Conservation (phyloP, 2,797 vertebrate genomes). For the Myotis pilosus region DNA sequence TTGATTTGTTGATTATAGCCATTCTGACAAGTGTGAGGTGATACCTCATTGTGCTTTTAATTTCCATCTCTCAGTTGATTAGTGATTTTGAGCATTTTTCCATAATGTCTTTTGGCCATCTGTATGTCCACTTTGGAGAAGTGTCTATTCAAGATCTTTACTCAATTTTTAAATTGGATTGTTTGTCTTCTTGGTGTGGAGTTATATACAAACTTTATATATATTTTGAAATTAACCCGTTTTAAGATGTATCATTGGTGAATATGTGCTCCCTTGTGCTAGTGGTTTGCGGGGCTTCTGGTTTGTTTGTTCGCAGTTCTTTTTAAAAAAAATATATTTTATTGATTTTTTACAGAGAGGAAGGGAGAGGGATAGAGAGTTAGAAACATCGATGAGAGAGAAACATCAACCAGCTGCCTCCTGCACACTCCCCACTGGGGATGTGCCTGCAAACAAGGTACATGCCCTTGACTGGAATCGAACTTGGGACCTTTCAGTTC, state of each 20-base stretch:
- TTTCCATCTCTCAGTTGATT: background rate
- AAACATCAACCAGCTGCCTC: no score
- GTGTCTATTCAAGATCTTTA: background rate
- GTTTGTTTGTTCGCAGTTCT: no score
- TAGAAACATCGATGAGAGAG: no score
- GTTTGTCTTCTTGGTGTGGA: background rate
- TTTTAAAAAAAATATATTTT: no score
- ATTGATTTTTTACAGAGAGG: no score
- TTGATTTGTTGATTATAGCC: background rate
- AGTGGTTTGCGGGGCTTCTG: background rate
- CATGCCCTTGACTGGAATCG: no score
- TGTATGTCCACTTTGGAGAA: background rate
- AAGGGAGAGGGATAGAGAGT: no score
- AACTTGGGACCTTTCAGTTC: no score
- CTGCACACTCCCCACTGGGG: no score
- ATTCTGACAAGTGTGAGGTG: background rate
- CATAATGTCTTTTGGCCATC: background rate
- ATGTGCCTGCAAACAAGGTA: no score
- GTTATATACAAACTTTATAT: background rate
- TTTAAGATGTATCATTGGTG: background rate
- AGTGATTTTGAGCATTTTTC: background rate
- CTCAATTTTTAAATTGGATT: background rate
- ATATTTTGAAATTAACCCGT: background rate
- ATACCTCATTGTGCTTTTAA: background rate
- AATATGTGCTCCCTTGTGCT: background rate